These are phyloP conservation scores for Erannis defoliaria DNA, from an alignment of 2,888 invertebrate species.

Conservation along the genomic window DNA sequence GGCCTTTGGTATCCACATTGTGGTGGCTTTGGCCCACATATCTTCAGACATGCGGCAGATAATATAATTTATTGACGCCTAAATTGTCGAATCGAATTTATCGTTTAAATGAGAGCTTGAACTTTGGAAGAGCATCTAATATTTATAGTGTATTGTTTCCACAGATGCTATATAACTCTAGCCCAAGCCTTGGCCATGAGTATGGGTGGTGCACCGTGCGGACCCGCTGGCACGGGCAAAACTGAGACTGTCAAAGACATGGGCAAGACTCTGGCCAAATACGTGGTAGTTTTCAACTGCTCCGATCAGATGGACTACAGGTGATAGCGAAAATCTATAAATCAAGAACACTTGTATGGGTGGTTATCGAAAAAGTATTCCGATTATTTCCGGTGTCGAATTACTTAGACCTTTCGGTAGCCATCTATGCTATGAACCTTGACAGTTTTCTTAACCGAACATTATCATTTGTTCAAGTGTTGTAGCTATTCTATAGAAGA, in stretches of 20 bases:
- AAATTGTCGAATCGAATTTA: no score
- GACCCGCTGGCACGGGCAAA: conserved; percentile 99
- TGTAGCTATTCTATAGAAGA: no score
- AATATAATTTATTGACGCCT: no score
- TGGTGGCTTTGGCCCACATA: no score
- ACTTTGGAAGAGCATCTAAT: no score
- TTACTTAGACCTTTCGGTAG: background rate
- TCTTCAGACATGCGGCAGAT: no score
- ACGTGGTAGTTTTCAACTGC: conserved; percentile 98
- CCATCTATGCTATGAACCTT: background rate
- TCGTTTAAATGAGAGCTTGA: no score
- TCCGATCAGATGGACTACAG: conserved; percentile 99
- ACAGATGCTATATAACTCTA: conserved; percentile 97
- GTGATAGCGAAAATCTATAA: conserved; percentile 60
- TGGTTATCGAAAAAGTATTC: background rate
- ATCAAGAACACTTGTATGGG: background rate
- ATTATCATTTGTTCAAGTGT: no score
- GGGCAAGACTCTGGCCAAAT: conserved; percentile 98
- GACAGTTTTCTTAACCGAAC: no score
- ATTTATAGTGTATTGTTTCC: conserved; percentile 30
- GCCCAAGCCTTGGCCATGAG: conserved; percentile 98
- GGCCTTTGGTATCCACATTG: no score
- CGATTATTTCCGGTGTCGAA: background rate
- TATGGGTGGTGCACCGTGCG: conserved; percentile 98
- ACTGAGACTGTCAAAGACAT: conserved; percentile 99